phyloP scores from a whole-genome alignment of 2,797 vertebrate species.

The Falco biarmicus region DNA sequence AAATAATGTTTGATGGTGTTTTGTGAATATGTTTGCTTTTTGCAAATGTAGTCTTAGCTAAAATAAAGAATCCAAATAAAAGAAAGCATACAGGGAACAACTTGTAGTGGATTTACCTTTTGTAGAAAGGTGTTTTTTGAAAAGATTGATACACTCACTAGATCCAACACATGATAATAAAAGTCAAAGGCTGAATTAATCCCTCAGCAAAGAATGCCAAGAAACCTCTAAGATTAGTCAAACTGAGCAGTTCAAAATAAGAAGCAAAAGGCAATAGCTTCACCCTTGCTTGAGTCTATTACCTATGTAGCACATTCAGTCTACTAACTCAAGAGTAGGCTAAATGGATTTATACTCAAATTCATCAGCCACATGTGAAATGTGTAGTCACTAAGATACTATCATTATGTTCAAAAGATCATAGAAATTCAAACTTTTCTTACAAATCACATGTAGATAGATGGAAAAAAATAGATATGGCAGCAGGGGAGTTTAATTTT shows the following conservation, averaged over 20 bases:
- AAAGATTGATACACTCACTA: not conserved
- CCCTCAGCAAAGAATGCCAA: not conserved
- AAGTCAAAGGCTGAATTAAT: not conserved
- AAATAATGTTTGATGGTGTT: not conserved
- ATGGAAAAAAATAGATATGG: not conserved
- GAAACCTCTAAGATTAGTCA: not conserved
- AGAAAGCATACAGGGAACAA: not conserved
- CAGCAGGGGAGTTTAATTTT: not conserved
- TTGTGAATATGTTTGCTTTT: not conserved
- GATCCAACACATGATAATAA: not conserved
- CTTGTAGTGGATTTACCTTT: not conserved
- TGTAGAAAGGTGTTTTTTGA: not conserved
- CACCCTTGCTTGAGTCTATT: not conserved
- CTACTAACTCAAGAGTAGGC: not conserved
- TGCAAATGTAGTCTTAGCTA: not conserved
- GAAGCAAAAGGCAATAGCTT: not conserved
- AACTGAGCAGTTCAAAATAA: not conserved
- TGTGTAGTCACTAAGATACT: not conserved
- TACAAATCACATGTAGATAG: not conserved
- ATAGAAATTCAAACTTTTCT: not conserved
- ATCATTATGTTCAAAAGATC: not conserved
- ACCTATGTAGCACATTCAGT: not conserved
- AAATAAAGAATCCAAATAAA: not conserved
- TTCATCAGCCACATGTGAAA: not conserved
- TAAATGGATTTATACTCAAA: not conserved